Evolutionary conservation across 1,140 invertebrate species (phyloP), one percentile per base, ranked within the genome.

Genomic region (Pseudomyrmex sp.): DNA sequence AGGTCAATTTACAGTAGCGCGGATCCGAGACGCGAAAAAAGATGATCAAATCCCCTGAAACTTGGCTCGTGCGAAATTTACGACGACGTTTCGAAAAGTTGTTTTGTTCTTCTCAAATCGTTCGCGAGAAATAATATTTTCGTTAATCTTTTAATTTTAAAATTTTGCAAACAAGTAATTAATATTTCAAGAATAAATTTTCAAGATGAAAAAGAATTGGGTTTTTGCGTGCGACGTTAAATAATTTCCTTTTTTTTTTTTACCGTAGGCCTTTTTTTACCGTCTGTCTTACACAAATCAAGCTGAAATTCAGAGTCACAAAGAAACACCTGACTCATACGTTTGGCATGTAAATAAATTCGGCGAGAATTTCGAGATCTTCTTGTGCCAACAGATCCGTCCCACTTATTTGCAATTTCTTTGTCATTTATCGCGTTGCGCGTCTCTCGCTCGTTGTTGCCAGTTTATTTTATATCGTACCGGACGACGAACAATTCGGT

Each of bases 311-410:
- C 44, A 58, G 70, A 84, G 58, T 65, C 59, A 26, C 26, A 2
- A 26, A 26, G 58, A 50, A 61, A 44, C 20, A 52, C 23, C 18
- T 86, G 88, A 89, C 59, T 89, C 88, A 88, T 23, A 52, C n/a
- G 13, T 62, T 77, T 89, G 87, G 87, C 65, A 89, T 54, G 84
- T 72, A 63, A 82, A 84, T 72, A 80, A 77, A 88, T 69, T 50
- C 70, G 69, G 18, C 54, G 59, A 65, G 65, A 23, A 72, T 88
- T 83, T 88, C 72, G 66, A 54, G 66, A 85, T 85, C 62, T 35
- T 75, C 58, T n/a, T 46, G 35, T 9, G 86, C 73, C 82, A 88
- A 87, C 52, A 20, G 61, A 5, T 56, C 58, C 26, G 23, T 66
- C 54, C 74, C 23, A 46, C 52, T 80, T 84, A 46, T 75, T 84